phyloP scores from a whole-genome alignment of 2,888 invertebrate species.

The Napeogenes inachia region DNA sequence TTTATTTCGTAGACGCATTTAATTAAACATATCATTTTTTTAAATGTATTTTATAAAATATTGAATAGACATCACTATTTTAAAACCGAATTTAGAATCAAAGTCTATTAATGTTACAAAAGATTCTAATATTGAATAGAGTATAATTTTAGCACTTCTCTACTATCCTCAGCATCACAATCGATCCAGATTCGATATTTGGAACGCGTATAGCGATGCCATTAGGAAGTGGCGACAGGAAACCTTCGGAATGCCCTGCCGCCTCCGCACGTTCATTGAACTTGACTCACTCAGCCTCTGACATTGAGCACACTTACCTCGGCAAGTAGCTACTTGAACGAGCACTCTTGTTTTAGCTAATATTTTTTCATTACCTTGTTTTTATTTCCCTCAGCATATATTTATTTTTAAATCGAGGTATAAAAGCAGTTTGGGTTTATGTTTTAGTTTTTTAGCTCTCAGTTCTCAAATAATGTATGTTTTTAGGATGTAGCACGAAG shows the following conservation, averaged over 20 bases:
- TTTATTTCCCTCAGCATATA: background rate
- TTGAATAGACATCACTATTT: no score
- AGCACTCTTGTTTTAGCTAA: conserved; percentile 8
- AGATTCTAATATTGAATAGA: background rate
- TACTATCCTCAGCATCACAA: conserved; percentile 1
- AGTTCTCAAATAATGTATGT: no score
- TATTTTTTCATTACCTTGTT: background rate
- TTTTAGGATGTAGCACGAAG: no score
- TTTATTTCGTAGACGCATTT: no score
- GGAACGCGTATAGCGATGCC: conserved; percentile 52
- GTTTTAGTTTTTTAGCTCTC: background rate
- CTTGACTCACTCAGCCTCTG: conserved; percentile 26
- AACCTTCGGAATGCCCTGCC: conserved; percentile 64
- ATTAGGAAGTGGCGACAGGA: conserved; percentile 72
- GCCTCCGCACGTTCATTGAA: conserved; percentile 39
- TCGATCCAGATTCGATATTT: conserved; percentile 53
- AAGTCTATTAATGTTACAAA: background rate
- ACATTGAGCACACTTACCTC: conserved; percentile 27
- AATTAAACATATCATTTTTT: no score
- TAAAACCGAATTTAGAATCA: no score
- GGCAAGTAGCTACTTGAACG: conserved; percentile 15
- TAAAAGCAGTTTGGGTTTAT: background rate
- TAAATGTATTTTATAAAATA: no score
- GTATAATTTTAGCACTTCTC: background rate
- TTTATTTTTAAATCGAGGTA: conserved; percentile 1